Base-by-base conservation (phyloP, 2,888 invertebrate genomes). In the Mellilla xanthometata region DNA sequence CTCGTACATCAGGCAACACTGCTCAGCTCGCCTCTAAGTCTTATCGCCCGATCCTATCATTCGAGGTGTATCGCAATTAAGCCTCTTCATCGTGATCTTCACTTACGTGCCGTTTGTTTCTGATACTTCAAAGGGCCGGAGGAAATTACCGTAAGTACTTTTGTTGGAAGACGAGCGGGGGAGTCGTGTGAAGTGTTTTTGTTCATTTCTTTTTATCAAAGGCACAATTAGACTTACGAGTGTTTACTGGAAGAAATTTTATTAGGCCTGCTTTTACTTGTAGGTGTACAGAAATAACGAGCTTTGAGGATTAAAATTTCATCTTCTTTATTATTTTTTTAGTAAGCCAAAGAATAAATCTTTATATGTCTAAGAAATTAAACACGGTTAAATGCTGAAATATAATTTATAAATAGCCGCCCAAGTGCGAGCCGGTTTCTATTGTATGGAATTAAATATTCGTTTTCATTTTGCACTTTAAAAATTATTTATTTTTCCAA, bases 51-150 rank as follows among this genome's bases (percentile, higher is more conserved):
- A 19, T 35, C 30, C 30, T 30, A 39, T 39, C 38, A 11, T 30
- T 8, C 36, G 38, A 49, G 44, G 40, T 42, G 52, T 57, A 58
- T 59, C 53, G 61, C 64, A 72, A 70, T 73, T 66, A 70, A 60
- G 56, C 49, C 28, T 54, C 27, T 49, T 53, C 56, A 63, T 60
- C 58, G 57, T 58, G 7, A 58, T 56, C 55, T 42, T 44, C 49
- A 53, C 55, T 58, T 47, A 52, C 38, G 52, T 36, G 49, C 46
- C 49, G 49, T 56, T 53, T 54, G 56, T 54, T 53, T 56, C 50
- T 41, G 50, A 49, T 56, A 52, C 53, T 56, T 56, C 53, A 55
- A 60, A 56, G 52, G 50, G 52, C 40, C 47, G 52, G 40, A 43
- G 29, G 52, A 52, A 52, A 57, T 53, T 49, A 49, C 45, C 47